phyloP scores from a whole-genome alignment of 2,888 invertebrate genomes.

The Brachycybe producta region DNA sequence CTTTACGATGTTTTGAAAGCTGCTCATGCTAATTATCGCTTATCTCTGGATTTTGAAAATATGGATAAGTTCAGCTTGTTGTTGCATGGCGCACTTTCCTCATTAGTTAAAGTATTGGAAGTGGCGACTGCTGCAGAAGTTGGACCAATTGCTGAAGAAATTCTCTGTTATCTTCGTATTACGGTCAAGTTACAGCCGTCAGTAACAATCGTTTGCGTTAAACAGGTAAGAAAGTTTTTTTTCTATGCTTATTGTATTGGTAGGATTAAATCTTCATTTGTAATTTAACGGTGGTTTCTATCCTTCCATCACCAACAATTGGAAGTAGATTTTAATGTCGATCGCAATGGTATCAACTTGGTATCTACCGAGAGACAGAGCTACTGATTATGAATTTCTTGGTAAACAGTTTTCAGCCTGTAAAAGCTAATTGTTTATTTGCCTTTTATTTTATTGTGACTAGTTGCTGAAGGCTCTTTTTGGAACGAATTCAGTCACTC shows the following conservation, averaged over 20 bases:
- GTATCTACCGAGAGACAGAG: too few species aligned
- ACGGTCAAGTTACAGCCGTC: conserved; percentile 57
- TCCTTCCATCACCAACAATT: too few species aligned
- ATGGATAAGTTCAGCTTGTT: conserved; percentile 60
- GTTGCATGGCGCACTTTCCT: conserved; percentile 38
- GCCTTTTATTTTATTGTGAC: background rate
- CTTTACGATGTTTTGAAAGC: conserved; percentile 67
- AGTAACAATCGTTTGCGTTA: conserved; percentile 56
- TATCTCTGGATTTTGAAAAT: conserved; percentile 57
- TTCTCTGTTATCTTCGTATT: conserved; percentile 57
- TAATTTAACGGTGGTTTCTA: too few species aligned
- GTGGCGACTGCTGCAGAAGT: conserved; percentile 54
- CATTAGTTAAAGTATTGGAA: conserved; percentile 52
- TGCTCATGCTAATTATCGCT: conserved; percentile 77
- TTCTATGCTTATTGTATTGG: conserved; percentile 16
- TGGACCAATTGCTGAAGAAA: conserved; percentile 62
- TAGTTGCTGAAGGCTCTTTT: conserved; percentile 53
- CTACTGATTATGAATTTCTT: too few species aligned
- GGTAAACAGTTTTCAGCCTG: too few species aligned
- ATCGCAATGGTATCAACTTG: too few species aligned
- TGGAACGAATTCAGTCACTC: conserved; percentile 50
- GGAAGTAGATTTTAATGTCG: too few species aligned
- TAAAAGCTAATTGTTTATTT: too few species aligned
- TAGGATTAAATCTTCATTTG: background rate
- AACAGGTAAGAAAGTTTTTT: too few species aligned